Evolutionary conservation across 2,888 invertebrate species (phyloP), one percentile per base, ranked within the genome.

Genomic region (Nymphalis urticae): DNA sequence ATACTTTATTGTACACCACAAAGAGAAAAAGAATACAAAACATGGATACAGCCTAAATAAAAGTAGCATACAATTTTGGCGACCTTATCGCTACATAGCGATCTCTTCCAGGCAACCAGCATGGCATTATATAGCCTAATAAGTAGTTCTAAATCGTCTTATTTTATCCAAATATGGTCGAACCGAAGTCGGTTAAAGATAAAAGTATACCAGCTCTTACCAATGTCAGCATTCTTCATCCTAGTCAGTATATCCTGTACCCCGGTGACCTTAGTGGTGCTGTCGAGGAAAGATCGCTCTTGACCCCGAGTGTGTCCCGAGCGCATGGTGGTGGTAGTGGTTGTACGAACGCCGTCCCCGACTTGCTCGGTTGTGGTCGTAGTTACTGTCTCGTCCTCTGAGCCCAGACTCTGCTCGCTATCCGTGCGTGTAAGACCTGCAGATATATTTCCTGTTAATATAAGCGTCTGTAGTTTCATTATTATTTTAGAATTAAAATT

Each of bases 151-250:
- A 42, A 42, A 42, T 50, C 19, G 9, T n/a, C n/a, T n/a, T n/a
- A n/a, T n/a, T n/a, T n/a, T n/a, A n/a, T n/a, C n/a, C n/a, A n/a
- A n/a, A n/a, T n/a, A n/a, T n/a, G n/a, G n/a, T n/a, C n/a, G n/a
- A 36, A 36, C 36, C 8, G 8, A 10, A 36, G 10, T 36, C 36
- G 36, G 8, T 42, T 9, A 36, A 42, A 42, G 10, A 13, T 1
- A 42, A 10, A 2, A 1, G 27, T 3, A 13, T 13, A 13, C 10
- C 42, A 10, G 13, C 13, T 42, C 85, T 83, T 74, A 95, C 95
- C 95, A 76, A 95, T 94, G 79, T 95, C 95, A 75, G 95, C 95
- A 80, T 96, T 96, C 82, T 95, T 95, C 97, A 97, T 97, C 76
- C 96, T 93, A 7, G 94, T 94, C 66, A 97, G 90, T 19, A 96